Evolutionary conservation across 2,888 invertebrate species (phyloP).

Genomic region (Agelastica alni): DNA sequence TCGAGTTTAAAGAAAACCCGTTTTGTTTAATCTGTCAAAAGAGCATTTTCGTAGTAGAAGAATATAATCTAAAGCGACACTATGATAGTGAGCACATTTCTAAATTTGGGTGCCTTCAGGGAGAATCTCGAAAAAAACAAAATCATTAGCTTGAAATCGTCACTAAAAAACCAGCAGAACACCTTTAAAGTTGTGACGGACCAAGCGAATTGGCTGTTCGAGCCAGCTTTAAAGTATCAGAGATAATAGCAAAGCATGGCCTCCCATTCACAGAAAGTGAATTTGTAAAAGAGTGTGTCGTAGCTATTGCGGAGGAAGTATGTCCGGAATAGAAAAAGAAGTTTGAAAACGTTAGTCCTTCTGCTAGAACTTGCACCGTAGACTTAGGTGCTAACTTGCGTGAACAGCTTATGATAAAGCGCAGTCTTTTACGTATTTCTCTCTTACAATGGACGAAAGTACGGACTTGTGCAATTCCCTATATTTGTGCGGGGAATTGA

Average conservation of each 20-base stretch:
- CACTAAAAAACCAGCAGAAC: too few relatives aligned
- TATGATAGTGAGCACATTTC: neutral
- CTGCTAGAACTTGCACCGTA: neutral
- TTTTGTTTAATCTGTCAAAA: too few relatives aligned
- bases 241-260: neutral
- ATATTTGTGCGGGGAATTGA: conserved; percentile 1
- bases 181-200: too few relatives aligned
- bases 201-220: neutral
- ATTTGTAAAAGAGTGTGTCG: neutral
- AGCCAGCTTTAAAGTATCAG: neutral
- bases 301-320: too few relatives aligned
- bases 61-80: neutral
- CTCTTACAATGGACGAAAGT: neutral
- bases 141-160: too few relatives aligned
- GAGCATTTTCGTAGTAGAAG: neutral
- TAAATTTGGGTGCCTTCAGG: too few relatives aligned
- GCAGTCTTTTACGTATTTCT: neutral
- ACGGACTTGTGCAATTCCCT: neutral
- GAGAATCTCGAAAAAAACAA: too few relatives aligned
- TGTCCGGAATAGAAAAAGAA: neutral
- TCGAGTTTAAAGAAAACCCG: too few relatives aligned
- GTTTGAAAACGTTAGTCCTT: neutral
- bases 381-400: neutral
- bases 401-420: conserved; percentile 7
- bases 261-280: neutral